Evolutionary conservation across 37 sponge, comb jelly and placozoan genomes (phyloP).

Genomic region (Mnemiopsis leidyi): DNA sequence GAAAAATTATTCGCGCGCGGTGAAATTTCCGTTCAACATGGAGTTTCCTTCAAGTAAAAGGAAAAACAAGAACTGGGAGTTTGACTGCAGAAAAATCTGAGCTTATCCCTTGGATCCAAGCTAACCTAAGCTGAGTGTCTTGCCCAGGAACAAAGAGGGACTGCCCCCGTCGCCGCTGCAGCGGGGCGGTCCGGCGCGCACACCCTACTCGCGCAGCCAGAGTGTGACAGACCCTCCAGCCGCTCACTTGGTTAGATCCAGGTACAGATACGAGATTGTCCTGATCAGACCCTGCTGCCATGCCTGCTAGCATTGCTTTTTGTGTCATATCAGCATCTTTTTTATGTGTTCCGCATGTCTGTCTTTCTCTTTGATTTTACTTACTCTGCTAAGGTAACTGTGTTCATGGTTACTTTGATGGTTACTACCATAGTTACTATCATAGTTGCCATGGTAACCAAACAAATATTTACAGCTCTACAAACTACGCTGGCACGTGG

Average conservation of each 20-base stretch:
- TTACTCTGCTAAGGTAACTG: background rate
- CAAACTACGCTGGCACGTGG: background rate
- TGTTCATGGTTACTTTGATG: no score
- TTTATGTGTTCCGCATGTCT: background rate
- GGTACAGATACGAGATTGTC: no score
- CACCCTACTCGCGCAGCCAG: slow-evolving; percentile 7
- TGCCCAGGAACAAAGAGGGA: background rate
- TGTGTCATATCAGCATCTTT: background rate
- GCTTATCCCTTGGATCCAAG: background rate
- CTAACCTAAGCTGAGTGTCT: background rate
- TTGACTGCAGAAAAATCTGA: background rate
- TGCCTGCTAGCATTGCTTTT: background rate
- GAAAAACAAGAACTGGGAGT: background rate
- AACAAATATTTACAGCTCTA: background rate
- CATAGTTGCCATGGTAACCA: background rate
- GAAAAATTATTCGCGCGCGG: no score
- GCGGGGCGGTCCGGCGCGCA: slow-evolving; percentile 34
- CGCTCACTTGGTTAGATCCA: background rate
- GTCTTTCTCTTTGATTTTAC: background rate
- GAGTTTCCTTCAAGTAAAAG: no score
- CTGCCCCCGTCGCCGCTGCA: background rate
- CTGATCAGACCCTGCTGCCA: no score
- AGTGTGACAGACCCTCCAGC: slow-evolving; percentile 29
- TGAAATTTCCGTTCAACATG: no score
- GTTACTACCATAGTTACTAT: background rate